phyloP scores from a whole-genome alignment of 1,140 invertebrate genomes.

The Drosophila pachea region DNA sequence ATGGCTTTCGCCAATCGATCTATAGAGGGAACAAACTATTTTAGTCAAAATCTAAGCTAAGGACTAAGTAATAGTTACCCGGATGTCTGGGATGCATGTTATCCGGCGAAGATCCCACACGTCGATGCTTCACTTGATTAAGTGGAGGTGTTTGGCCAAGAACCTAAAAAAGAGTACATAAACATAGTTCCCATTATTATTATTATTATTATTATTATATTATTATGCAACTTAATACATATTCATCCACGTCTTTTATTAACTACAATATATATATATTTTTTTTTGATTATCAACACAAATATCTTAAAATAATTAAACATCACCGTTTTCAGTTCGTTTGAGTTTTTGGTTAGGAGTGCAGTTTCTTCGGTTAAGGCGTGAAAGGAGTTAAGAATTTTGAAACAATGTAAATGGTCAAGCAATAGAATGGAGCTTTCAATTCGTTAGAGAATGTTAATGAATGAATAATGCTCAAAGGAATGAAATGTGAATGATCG shows the following conservation, averaged over 20 bases:
- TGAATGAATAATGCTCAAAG: too few relatives aligned
- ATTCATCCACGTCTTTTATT: too few relatives aligned
- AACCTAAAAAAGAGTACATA: slow-evolving; percentile 36
- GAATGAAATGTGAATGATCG: too few relatives aligned
- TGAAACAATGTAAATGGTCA: background rate
- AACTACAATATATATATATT: too few relatives aligned
- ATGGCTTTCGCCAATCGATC: slow-evolving; percentile 72
- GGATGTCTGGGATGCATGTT: slow-evolving; percentile 77
- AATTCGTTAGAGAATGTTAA: too few relatives aligned
- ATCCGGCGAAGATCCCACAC: slow-evolving; percentile 76
- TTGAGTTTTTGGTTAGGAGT: background rate
- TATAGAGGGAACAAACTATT: background rate
- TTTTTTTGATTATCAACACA: too few relatives aligned
- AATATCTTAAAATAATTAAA: too few relatives aligned
- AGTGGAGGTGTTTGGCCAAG: slow-evolving; percentile 75
- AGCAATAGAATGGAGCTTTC: background rate
- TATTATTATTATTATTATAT: too few relatives aligned
- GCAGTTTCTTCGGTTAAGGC: background rate
- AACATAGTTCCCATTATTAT: too few relatives aligned
- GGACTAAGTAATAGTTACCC: slow-evolving; percentile 44
- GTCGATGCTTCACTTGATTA: slow-evolving; percentile 73
- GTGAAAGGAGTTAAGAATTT: background rate
- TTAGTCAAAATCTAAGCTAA: too few relatives aligned
- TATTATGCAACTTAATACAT: background rate
- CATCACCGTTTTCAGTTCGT: too few relatives aligned